Percentiles rank a stretch among this genome's conserved stretches.
Conservation (phyloP, 30 jellyfish, hydroid and myxozoan species). For the Sanderia malayensis region DNA sequence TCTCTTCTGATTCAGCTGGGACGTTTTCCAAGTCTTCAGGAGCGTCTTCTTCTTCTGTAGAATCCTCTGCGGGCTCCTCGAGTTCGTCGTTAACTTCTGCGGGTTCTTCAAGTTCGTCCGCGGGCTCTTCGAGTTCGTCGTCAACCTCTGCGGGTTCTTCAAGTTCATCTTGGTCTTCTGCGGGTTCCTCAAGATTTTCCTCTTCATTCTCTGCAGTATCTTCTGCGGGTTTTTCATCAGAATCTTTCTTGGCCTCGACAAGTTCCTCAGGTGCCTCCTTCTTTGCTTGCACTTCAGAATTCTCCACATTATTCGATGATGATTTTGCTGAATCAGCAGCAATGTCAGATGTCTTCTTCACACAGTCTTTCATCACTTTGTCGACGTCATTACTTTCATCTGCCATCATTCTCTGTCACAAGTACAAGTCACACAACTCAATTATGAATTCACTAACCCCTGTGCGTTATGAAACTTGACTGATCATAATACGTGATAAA, state of each 20-base stretch:
- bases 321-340: not conserved
- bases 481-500: too few relatives aligned
- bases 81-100: not conserved
- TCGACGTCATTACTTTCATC: conserved; percentile 2
- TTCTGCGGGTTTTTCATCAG: not conserved
- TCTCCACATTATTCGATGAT: not conserved
- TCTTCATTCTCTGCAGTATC: not conserved
- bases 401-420: conserved; percentile 7
- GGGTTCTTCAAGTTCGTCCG: not conserved
- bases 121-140: conserved; percentile 8
- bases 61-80: not conserved
- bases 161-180: not conserved
- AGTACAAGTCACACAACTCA: too few relatives aligned
- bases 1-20: too few relatives aligned
- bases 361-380: not conserved
- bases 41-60: conserved; percentile 1
- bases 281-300: not conserved
- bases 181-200: not conserved
- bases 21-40: too few relatives aligned
- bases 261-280: not conserved
- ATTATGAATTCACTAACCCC: too few relatives aligned
- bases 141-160: not conserved
- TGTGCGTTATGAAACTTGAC: too few relatives aligned
- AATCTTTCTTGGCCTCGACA: not conserved
- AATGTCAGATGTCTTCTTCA: not conserved